phyloP scores from a whole-genome alignment of 2,797 vertebrate species.

The Anguilla obscura region DNA sequence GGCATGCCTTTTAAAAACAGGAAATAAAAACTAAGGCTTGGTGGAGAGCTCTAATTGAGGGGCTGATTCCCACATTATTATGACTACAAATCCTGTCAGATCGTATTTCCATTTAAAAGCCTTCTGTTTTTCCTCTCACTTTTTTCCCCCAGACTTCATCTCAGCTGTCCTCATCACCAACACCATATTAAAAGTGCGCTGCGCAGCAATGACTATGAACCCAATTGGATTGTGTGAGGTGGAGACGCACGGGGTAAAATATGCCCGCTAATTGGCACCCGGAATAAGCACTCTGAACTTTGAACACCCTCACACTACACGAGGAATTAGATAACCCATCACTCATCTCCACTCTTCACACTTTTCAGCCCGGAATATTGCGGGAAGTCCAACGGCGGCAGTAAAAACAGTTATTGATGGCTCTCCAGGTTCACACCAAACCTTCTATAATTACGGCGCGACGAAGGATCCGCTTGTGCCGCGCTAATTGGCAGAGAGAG shows the following conservation, averaged over 20 bases:
- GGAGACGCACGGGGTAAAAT: slow-evolving; percentile 42
- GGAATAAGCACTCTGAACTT: slow-evolving; percentile 59
- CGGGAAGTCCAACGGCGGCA: slow-evolving; percentile 28
- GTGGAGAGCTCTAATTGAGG: not conserved
- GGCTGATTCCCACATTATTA: slow-evolving; percentile 28
- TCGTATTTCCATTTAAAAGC: slow-evolving; percentile 26
- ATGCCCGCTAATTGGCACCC: slow-evolving; percentile 56
- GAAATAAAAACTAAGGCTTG: slow-evolving; percentile 12
- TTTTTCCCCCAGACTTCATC: not conserved
- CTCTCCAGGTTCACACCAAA: slow-evolving; percentile 28
- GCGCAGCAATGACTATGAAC: slow-evolving; percentile 34
- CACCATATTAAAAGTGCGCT: slow-evolving; percentile 33
- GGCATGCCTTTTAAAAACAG: not conserved
- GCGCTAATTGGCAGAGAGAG: slow-evolving; percentile 35
- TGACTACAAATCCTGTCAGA: slow-evolving; percentile 26
- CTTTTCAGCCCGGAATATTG: slow-evolving; percentile 33
- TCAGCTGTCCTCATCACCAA: slow-evolving; percentile 20
- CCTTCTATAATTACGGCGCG: slow-evolving; percentile 34
- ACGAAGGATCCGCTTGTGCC: slow-evolving; percentile 27
- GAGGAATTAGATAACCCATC: slow-evolving; percentile 54
- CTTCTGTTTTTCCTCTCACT: not conserved
- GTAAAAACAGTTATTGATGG: slow-evolving; percentile 41
- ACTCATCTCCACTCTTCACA: slow-evolving; percentile 35
- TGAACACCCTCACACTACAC: slow-evolving; percentile 53
- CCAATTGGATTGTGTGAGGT: slow-evolving; percentile 35